Percentiles rank a stretch among this genome's conserved stretches.
These are phyloP conservation scores for Phrynocephalus guinanensis DNA, from an alignment of 2,797 vertebrate species.

Conservation along the genomic window DNA sequence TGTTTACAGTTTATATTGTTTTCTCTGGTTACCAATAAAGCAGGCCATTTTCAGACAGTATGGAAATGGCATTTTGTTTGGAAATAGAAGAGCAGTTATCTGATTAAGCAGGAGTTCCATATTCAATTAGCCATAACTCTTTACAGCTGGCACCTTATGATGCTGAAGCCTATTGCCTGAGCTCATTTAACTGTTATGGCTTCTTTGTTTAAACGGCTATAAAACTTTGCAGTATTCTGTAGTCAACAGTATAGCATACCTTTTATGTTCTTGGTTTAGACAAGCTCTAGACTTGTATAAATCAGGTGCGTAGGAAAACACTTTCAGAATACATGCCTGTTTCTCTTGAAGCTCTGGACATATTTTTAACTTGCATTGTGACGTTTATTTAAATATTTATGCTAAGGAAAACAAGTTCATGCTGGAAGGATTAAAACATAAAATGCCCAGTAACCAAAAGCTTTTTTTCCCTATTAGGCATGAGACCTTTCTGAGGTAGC, in stretches of 20 bases:
- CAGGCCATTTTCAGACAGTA: slow-evolving; percentile 81
- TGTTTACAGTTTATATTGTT: slow-evolving; percentile 87
- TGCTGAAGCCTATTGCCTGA: slow-evolving; percentile 85
- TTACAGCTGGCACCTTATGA: slow-evolving; percentile 86
- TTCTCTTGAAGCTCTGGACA: slow-evolving; percentile 65
- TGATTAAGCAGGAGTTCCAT: slow-evolving; percentile 87
- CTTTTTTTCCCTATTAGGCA: slow-evolving; percentile 18
- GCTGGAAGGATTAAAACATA: slow-evolving; percentile 53
- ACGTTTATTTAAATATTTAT: slow-evolving; percentile 71
- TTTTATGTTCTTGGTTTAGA: slow-evolving; percentile 82
- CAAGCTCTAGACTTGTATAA: slow-evolving; percentile 78
- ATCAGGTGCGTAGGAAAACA: slow-evolving; percentile 73
- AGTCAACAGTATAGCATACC: slow-evolving; percentile 81
- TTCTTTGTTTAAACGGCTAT: slow-evolving; percentile 88
- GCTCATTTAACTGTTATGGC: slow-evolving; percentile 86
- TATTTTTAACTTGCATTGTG: slow-evolving; percentile 72
- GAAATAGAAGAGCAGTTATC: slow-evolving; percentile 85
- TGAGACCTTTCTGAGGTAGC: slow-evolving; percentile 34
- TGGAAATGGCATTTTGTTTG: slow-evolving; percentile 87
- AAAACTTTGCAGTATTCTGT: slow-evolving; percentile 84
- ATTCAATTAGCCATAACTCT: slow-evolving; percentile 89
- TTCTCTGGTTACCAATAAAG: slow-evolving; percentile 88
- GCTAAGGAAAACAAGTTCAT: slow-evolving; percentile 63
- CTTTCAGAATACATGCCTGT: slow-evolving; percentile 76
- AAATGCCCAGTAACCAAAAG: slow-evolving; percentile 40